Base-by-base conservation (phyloP, 1,140 invertebrate species). In the Drosophila ambigua region DNA sequence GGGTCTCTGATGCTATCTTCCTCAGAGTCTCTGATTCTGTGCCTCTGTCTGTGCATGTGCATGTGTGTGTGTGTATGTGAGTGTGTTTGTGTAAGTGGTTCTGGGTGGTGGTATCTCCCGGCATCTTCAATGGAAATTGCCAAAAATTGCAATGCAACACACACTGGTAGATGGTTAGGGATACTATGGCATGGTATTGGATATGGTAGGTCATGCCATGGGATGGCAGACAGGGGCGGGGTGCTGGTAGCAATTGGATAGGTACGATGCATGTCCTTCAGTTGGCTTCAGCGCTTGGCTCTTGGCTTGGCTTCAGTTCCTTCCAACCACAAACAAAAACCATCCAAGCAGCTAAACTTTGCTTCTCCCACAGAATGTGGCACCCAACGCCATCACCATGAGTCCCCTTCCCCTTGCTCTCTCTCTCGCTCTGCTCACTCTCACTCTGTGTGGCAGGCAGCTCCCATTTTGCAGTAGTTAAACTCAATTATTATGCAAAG, bases 401-500 rank as follows among this genome's bases (percentile, higher is more conserved):
- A 6, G 23, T 28, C 20, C 20, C 41, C 16, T 43, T 28, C 2
- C 1, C 7, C 5, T 6, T 5, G 5, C 26, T 28, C 26, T 6
- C 26, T 5, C 1, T 31, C 28, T 9, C 1, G 7, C 13, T 13
- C 57, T 26, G 28, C 13, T 28, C 4, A 6, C 13, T 20, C 41
- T 16, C 16, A 16, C 16, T 8, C 41, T 26, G 31, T 39, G 35
- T 55, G 43, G 52, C 59, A 53, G 43, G 52, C 59, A 53, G 54
- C 68, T 65, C 61, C 51, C 72, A 65, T 80, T 68, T 76, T 78
- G 82, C 78, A 72, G 83, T 88, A 82, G 82, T 88, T 87, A 82
- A 87, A 87, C 82, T 87, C 82, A 87, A 87, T 87, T 87, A 87
- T 87, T 87, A 87, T 87, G 82, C 82, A 87, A 82, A 87, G 82